A percentile compares a stretch with the other conserved stretches of the same genome.
Evolutionary conservation across 2,888 invertebrate species (phyloP).

Genomic region (Harpagoxenus sublaevis): DNA sequence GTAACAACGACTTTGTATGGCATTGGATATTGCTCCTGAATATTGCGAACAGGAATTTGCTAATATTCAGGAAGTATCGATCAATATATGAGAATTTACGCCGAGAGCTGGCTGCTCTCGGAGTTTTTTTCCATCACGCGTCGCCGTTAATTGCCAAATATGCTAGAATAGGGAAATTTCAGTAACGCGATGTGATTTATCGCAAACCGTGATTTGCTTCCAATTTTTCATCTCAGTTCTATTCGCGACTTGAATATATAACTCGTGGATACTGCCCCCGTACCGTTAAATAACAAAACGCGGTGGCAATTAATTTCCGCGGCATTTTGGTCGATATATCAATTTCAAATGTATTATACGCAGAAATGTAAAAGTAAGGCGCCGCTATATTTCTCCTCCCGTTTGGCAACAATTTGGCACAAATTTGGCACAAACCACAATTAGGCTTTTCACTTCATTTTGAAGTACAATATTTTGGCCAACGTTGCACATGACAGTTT

Average conservation of each 20-base stretch:
- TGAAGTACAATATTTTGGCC: not conserved
- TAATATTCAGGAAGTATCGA: slow-evolving; percentile 17
- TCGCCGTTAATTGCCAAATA: slow-evolving; percentile 31
- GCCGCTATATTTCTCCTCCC: not conserved
- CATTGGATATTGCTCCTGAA: not conserved
- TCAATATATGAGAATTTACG: slow-evolving; percentile 7
- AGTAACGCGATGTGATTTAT: slow-evolving; percentile 39
- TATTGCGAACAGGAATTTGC: not conserved
- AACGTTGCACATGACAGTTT: slow-evolving; percentile 10
- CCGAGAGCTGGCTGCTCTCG: not conserved
- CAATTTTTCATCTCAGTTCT: slow-evolving; percentile 42
- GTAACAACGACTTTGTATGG: not conserved
- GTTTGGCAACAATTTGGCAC: not conserved
- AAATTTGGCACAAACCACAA: slow-evolving; percentile 25
- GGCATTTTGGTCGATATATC: not conserved
- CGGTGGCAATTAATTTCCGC: slow-evolving; percentile 28
- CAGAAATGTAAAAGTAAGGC: not conserved
- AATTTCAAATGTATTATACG: not conserved
- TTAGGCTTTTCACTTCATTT: slow-evolving; percentile 18
- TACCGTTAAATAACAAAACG: slow-evolving; percentile 27
- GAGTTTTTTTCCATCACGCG: slow-evolving; percentile 6
- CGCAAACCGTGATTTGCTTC: slow-evolving; percentile 29
- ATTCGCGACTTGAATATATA: slow-evolving; percentile 6
- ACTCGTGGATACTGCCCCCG: not conserved
- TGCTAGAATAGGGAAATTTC: slow-evolving; percentile 31